These are phyloP conservation scores for Oenanthe melanoleuca DNA, from an alignment of 2,113 vertebrate genomes.

Conservation along the genomic window DNA sequence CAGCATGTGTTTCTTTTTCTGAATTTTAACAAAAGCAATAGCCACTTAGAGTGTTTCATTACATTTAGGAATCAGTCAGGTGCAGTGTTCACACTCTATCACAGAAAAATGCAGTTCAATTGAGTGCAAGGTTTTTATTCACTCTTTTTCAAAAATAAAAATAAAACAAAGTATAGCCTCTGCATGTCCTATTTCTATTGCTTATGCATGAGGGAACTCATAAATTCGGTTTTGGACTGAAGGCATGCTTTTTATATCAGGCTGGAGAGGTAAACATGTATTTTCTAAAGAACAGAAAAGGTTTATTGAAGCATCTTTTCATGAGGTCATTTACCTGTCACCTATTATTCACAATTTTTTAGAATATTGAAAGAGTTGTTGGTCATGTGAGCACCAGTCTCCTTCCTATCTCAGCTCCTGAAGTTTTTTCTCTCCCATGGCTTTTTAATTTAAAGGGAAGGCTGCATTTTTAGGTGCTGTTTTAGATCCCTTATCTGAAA, in stretches of 20 bases:
- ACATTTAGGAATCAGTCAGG: constrained; percentile 36
- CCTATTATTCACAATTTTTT: constrained; percentile 6
- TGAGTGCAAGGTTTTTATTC: constrained; percentile 45
- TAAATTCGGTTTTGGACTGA: background rate
- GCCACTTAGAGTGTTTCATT: constrained; percentile 31
- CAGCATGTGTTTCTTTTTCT: background rate
- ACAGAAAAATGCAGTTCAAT: constrained; percentile 26
- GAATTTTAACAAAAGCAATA: constrained; percentile 36
- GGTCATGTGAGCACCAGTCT: background rate
- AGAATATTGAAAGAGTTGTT: background rate
- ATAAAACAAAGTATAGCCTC: constrained; percentile 7
- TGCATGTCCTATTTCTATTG: constrained; percentile 35
- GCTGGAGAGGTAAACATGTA: constrained; percentile 39
- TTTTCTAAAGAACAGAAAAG: constrained; percentile 36
- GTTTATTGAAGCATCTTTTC: constrained; percentile 40
- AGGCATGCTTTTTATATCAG: constrained; percentile 41
- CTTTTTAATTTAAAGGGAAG: background rate
- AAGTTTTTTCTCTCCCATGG: background rate
- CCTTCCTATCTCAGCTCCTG: background rate
- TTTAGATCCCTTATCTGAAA: background rate
- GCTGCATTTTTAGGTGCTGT: background rate
- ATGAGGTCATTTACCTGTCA: constrained; percentile 46
- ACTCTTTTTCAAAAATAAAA: background rate
- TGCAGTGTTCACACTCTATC: constrained; percentile 41
- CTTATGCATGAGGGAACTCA: constrained; percentile 59